phyloP scores from a whole-genome alignment of 2,888 invertebrate genomes.

The Apoda limacodes region DNA sequence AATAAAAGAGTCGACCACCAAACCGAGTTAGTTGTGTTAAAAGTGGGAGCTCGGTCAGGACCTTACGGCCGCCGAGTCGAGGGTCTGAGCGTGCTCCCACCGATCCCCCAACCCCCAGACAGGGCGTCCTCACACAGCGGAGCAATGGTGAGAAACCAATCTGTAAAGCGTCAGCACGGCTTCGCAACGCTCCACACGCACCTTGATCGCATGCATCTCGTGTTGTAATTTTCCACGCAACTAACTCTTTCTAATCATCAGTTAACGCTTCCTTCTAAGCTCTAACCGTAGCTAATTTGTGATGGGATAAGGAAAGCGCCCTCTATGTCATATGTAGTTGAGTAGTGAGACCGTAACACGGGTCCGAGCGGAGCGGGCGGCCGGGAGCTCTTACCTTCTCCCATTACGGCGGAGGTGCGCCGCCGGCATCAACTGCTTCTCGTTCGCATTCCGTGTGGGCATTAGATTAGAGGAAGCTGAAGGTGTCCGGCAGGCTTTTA shows the following conservation, averaged over 20 bases:
- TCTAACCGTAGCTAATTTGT: constrained; percentile 61
- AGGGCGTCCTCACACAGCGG: constrained; percentile 55
- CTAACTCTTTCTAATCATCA: constrained; percentile 52
- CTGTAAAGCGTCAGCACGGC: constrained; percentile 63
- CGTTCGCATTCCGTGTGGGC: constrained; percentile 52
- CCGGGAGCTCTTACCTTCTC: constrained; percentile 69
- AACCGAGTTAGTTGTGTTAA: constrained; percentile 45
- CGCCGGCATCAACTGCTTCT: constrained; percentile 61
- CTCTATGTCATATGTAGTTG: constrained; percentile 61
- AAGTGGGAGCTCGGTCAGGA: constrained; percentile 31
- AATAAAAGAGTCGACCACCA: constrained; percentile 66
- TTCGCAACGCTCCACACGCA: constrained; percentile 61
- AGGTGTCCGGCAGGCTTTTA: constrained; percentile 55
- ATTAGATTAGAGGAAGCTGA: constrained; percentile 46
- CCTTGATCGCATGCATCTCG: constrained; percentile 55
- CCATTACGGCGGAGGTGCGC: constrained; percentile 71
- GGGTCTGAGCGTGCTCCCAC: constrained; percentile 40
- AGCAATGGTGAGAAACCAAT: constrained; percentile 66
- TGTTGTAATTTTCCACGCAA: constrained; percentile 56
- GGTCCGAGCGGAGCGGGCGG: constrained; percentile 64
- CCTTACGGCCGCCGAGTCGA: constrained; percentile 31
- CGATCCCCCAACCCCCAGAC: constrained; percentile 42
- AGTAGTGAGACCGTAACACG: constrained; percentile 35
- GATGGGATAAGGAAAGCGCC: constrained; percentile 84
- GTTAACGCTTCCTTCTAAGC: constrained; percentile 64